Base-by-base conservation (phyloP, 2,797 vertebrate genomes). In the Phalloptychus januarius region DNA sequence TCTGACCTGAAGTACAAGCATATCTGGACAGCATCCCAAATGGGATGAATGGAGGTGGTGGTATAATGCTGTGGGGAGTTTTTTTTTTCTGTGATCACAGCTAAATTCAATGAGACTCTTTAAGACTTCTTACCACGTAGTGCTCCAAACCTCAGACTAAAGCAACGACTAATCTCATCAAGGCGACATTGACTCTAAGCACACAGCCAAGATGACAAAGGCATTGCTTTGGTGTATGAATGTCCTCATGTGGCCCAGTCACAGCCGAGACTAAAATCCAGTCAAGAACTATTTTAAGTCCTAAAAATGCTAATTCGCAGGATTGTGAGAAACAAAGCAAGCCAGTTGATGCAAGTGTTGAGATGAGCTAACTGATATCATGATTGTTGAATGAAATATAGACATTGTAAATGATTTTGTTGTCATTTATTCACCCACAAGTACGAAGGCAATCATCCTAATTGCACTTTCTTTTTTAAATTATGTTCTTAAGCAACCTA, bases 401-500 rank as follows among this genome's bases (percentile, higher is more conserved):
- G 63, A 65, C 20, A 11, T 40, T 11, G 4, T 7, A 61, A 15
- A 15, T 61, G 23, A 25, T 42, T 69, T 25, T 74, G 25, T 48
- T 48, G 0, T 46, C 45, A 75, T 11, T 11, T 31, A 31, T 71
- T 48, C 45, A 46, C 25, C 12, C 7, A 61, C 2, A 65, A 72
- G 42, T 20, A 33, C 28, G 33, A 18, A 18, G 10, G 25, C 15
- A 48, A 75, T 73, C 45, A 25, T 45, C 1, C 16, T n/a, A 65
- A 31, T 12, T 16, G 5, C 2, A 10, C 28, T 42, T 10, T 40
- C 40, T 44, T 71, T 3, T 46, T 25, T 23, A 3, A 33, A 70
- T 1, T 6, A 76, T 16, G 42, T 63, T 48, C 23, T 42, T 73
- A 16, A 42, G 77, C 46, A 42, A 74, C n/a, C 63, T 13, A 83